Base-by-base conservation (phyloP, 1,140 invertebrate genomes). In the Olivierus martensii region DNA sequence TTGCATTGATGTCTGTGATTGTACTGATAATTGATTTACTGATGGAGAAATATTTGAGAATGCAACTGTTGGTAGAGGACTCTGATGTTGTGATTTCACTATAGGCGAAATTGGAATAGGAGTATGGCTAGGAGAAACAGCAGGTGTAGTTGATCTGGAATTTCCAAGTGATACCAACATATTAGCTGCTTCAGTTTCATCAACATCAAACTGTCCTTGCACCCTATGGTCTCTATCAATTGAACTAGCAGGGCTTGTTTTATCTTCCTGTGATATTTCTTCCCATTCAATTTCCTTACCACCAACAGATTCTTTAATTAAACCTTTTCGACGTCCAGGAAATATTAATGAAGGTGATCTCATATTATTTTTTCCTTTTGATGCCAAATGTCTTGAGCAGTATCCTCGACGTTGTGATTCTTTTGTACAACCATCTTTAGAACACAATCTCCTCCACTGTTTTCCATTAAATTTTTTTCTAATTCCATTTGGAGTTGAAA, bases 401-500 rank as follows among this genome's bases (percentile, higher is more conserved):
- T 81, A 98, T 7, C 94, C 94, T 56, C 91, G 76, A 37, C 93
- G 73, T 72, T 98, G 94, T 62, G 91, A 96, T 75, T 99, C 94
- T 74, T 98, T 98, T n/a, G 81, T 85, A 71, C 94, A 99, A 51
- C 85, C 85, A 66, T 91, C 85, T 69, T 87, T 89, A 53, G 89
- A 92, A 69, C 91, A 96, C 39, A 99, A 76, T 62, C 94, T 76
- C 58, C 94, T 77, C 95, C 94, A 98, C 67, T 98, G 95, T 74
- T 98, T 98, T 5, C 95, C 95, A 75, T 99, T 99, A 69, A 94
- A 99, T 73, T 98, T 98, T 73, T 98, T 98, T 3, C 92, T 74
- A 60, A 98, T 92, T 57, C 94, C 94, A 66, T 88, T 94, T 44
- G 91, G 87, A 45, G 89, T 94, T 28, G 86, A 82, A 35, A 99